Percentiles rank a stretch among this genome's conserved stretches.
Evolutionary conservation across 2,113 vertebrate genomes (phyloP).

Genomic region (Athene noctua): DNA sequence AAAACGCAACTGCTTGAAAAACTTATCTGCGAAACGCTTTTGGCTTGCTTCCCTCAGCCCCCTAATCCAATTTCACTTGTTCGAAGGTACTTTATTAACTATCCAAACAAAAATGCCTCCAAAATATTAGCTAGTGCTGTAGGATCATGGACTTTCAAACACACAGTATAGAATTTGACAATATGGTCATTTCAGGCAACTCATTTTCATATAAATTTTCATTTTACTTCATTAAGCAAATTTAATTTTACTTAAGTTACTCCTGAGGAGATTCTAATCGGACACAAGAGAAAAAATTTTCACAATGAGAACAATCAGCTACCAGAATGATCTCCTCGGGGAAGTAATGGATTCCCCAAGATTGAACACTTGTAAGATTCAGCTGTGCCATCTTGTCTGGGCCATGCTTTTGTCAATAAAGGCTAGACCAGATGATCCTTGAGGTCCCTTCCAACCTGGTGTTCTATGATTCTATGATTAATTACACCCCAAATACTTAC

Average conservation of each 20-base stretch:
- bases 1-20: neutral
- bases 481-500: neutral
- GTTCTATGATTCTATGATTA: too few relatives aligned
- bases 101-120: neutral
- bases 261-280: too few relatives aligned
- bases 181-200: neutral
- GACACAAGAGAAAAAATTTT: too few relatives aligned
- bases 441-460: too few relatives aligned
- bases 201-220: neutral
- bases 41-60: neutral
- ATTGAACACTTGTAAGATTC: too few relatives aligned
- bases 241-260: too few relatives aligned
- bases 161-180: neutral
- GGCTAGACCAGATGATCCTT: too few relatives aligned
- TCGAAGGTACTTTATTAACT: neutral
- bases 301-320: too few relatives aligned
- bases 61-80: neutral
- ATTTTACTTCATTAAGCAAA: neutral
- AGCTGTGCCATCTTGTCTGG: too few relatives aligned
- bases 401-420: too few relatives aligned
- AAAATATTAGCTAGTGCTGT: neutral
- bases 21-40: neutral
- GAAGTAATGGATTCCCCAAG: too few relatives aligned
- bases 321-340: too few relatives aligned
- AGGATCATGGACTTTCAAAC: neutral